Evolutionary conservation across 2,797 vertebrate genomes (phyloP).

Genomic region (Champsocephalus esox): DNA sequence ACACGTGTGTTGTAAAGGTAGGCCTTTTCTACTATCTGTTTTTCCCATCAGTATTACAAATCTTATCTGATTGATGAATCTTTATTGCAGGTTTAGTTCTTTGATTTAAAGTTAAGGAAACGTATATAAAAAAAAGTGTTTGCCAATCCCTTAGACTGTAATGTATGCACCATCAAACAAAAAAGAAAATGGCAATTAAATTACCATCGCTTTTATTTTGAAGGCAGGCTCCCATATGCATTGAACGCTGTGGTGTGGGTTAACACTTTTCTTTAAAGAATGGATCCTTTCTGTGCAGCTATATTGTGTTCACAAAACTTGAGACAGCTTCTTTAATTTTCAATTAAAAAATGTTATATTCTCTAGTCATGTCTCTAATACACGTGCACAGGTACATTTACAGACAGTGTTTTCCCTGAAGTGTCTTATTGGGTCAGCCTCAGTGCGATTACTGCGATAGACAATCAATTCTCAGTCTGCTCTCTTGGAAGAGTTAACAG

Average conservation of each 20-base stretch:
- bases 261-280: slow-evolving; percentile 25
- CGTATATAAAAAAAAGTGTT: no score
- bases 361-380: background rate
- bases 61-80: background rate
- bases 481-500: slow-evolving; percentile 40
- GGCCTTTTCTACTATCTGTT: background rate
- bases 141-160: no score
- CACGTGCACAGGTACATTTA: slow-evolving; percentile 19
- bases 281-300: background rate
- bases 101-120: background rate
- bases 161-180: no score
- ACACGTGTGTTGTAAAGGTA: slow-evolving; percentile 11
- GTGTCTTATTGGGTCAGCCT: slow-evolving; percentile 38
- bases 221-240: background rate
- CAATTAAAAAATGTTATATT: background rate
- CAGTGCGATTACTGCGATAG: background rate
- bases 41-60: background rate
- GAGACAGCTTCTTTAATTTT: background rate
- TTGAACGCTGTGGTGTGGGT: slow-evolving; percentile 12
- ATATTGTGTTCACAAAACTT: background rate
- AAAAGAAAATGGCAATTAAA: no score
- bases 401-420: slow-evolving; percentile 29
- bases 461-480: slow-evolving; percentile 50
- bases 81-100: background rate
- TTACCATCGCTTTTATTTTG: slow-evolving; percentile 50